These are phyloP conservation scores for Callyntrura guangdongensis DNA, from an alignment of 2,888 invertebrate species.

Conservation along the genomic window DNA sequence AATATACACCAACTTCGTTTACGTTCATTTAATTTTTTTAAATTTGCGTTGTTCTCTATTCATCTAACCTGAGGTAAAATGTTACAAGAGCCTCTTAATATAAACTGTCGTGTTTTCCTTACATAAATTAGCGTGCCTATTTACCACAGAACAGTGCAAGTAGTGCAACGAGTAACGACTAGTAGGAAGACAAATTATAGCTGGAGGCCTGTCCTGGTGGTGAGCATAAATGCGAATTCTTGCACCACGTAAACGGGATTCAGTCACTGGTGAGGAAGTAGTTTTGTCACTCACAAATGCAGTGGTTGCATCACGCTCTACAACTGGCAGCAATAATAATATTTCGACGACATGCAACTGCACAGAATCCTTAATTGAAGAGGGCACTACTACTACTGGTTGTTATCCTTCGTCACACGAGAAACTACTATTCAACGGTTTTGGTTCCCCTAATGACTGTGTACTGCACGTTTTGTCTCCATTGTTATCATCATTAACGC, in stretches of 20 bases:
- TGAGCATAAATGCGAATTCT: slow-evolving; percentile 75
- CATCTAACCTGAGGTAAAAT: no score
- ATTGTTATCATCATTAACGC: not conserved
- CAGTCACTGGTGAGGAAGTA: slow-evolving; percentile 69
- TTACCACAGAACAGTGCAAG: no score
- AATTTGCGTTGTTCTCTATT: no score
- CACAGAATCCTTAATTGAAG: not conserved
- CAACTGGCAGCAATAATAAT: slow-evolving; percentile 31
- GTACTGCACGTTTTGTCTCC: not conserved
- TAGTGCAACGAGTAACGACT: not conserved
- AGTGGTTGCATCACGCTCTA: slow-evolving; percentile 32
- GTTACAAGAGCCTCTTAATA: no score
- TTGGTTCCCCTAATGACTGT: not conserved
- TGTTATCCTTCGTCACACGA: not conserved
- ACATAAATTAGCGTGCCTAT: no score
- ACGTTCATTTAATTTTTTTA: no score
- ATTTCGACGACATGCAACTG: not conserved
- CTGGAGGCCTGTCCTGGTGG: not conserved
- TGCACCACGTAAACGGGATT: slow-evolving; percentile 69
- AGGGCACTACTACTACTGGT: not conserved
- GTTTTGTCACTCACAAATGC: slow-evolving; percentile 51
- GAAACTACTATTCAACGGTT: not conserved
- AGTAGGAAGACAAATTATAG: not conserved
- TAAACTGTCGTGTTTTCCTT: no score
- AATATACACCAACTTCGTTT: no score